These are phyloP conservation scores for Harpagoxenus sublaevis DNA, from an alignment of 2,888 invertebrate genomes.

Conservation along the genomic window DNA sequence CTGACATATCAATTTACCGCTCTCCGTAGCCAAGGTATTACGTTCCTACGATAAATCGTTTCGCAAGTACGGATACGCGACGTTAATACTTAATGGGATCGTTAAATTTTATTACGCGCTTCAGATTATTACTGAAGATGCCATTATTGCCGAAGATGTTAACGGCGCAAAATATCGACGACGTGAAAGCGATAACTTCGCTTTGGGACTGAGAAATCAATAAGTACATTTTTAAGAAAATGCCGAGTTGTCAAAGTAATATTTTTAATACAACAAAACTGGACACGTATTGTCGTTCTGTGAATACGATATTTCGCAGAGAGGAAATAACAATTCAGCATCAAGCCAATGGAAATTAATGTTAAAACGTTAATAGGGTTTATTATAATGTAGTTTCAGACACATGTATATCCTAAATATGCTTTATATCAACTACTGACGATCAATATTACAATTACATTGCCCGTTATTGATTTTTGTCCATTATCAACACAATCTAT, in stretches of 20 bases:
- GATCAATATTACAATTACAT: constrained; percentile 47
- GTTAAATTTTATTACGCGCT: constrained; percentile 30
- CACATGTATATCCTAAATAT: not conserved
- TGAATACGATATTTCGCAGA: not conserved
- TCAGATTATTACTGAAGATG: constrained; percentile 23
- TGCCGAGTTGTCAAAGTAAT: not conserved
- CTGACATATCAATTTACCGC: constrained; percentile 30
- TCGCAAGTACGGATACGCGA: constrained; percentile 2
- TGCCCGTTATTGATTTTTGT: constrained; percentile 40
- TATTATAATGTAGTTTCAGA: constrained; percentile 15
- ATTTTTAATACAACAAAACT: not conserved
- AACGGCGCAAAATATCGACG: not conserved
- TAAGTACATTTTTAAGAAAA: constrained; percentile 2
- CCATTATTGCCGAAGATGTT: not conserved
- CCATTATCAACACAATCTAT: not conserved
- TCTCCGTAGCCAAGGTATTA: not conserved
- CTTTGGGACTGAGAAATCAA: not conserved
- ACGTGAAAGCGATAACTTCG: not conserved
- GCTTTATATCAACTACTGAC: constrained; percentile 15
- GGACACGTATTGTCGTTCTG: not conserved
- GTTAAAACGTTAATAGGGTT: constrained; percentile 36
- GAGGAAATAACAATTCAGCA: constrained; percentile 1
- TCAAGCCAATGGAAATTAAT: not conserved
- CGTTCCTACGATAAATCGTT: constrained; percentile 26
- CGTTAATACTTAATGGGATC: constrained; percentile 17